A percentile compares a stretch with the other conserved stretches of the same genome.
Conservation (phyloP, 2,113 vertebrate genomes). For the Cichladusa arquata region DNA sequence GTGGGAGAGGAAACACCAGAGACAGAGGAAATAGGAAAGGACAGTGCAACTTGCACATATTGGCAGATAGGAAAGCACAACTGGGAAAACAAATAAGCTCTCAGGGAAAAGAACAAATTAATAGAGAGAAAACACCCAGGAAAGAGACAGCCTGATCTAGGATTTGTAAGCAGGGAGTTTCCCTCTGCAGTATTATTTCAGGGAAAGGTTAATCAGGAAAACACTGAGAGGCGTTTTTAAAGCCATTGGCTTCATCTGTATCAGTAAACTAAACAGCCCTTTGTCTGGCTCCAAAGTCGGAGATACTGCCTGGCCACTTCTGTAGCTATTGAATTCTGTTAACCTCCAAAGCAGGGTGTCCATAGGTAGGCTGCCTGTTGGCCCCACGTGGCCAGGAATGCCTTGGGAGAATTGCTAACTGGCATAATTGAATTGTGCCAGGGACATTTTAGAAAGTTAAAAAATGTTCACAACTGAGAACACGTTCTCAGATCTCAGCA, state of each 20-base stretch:
- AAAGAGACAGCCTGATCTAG: not conserved
- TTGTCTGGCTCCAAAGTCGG: not conserved
- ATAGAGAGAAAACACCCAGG: not conserved
- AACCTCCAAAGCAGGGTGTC: not conserved
- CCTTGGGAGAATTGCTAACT: not conserved
- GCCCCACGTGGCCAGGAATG: not conserved
- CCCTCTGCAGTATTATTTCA: not conserved
- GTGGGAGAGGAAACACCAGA: constrained; percentile 49
- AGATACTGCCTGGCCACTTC: not conserved
- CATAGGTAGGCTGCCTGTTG: not conserved
- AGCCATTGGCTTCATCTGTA: not conserved
- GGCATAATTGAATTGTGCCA: not conserved
- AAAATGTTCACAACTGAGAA: not conserved
- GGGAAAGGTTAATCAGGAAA: not conserved
- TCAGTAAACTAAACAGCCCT: not conserved
- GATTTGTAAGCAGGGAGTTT: not conserved
- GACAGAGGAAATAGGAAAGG: constrained; percentile 71
- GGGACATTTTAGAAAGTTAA: not conserved
- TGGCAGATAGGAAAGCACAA: not conserved
- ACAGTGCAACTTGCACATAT: constrained; percentile 13
- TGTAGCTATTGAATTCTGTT: not conserved
- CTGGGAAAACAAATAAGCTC: constrained; percentile 61
- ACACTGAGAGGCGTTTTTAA: not conserved
- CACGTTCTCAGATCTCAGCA: rapidly evolving
- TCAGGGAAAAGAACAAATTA: not conserved